A percentile compares a stretch with the other conserved stretches of the same genome.
phyloP scores from a whole-genome alignment of 30 jellyfish, hydroid and myxozoan species.

The Pelagia noctiluca region DNA sequence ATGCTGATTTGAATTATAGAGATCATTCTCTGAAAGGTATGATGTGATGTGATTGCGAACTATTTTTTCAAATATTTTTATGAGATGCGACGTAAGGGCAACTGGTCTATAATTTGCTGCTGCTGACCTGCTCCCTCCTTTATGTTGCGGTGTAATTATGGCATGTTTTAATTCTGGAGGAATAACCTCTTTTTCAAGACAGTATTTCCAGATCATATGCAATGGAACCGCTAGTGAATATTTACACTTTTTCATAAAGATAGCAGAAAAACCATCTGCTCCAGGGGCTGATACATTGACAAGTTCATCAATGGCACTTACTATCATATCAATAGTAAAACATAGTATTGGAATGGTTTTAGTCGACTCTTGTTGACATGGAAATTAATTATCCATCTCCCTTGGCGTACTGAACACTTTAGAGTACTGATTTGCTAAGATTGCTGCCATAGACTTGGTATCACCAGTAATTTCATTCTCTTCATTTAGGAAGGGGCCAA shows the following conservation, averaged over 20 bases:
- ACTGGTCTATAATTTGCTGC: conserved; percentile 29
- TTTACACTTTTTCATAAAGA: not conserved
- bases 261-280: conserved; percentile 18
- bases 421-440: not conserved
- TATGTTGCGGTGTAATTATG: conserved; percentile 16
- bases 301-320: conserved; percentile 16
- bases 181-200: not conserved
- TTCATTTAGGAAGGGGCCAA: conserved; percentile 17
- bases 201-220: conserved; percentile 4
- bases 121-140: conserved; percentile 26
- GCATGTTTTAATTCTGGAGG: not conserved
- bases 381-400: not conserved
- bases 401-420: conserved; percentile 20
- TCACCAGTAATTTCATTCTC: conserved; percentile 13
- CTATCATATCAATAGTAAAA: conserved; percentile 6
- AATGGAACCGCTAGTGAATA: not conserved
- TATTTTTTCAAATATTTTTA: conserved; percentile 29
- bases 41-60: not conserved
- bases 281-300: conserved; percentile 3
- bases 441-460: conserved; percentile 18
- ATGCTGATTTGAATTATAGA: conserved; percentile 19
- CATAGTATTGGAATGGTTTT: conserved; percentile 9
- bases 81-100: conserved; percentile 39
- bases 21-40: conserved; percentile 1
- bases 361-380: conserved; percentile 14